Base-by-base conservation (phyloP, 1,140 invertebrate species). In the Portunus trituberculatus region DNA sequence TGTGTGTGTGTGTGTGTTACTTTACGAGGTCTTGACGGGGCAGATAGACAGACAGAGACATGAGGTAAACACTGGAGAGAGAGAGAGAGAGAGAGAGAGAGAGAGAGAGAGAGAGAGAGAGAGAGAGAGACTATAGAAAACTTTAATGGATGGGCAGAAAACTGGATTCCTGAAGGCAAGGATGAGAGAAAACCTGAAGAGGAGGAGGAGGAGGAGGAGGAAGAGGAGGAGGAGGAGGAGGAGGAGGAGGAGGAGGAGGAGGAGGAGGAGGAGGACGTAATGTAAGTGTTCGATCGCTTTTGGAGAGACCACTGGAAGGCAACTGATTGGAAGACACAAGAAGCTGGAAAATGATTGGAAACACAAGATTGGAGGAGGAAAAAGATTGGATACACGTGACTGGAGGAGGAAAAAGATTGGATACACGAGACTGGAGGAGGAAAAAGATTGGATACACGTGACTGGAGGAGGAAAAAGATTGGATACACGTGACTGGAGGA, bases 211-310 rank as follows among this genome's bases (percentile, higher is more conserved):
- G 20, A 25, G 52, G 52, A 59, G 16, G 67, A n/a, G 25, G n/a
- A n/a, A 8, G 67, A 76, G 67, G 67, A 76, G 67, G 67, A 76
- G 25, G 67, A 76, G 67, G 67, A n/a, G 67, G 67, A 76, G 67
- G 67, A 76, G 67, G 67, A 25, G 25, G 67, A 76, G 67, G 67
- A 76, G 67, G 67, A 76, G 67, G 67, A 25, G 52, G 52, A 59
- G 52, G 52, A 59, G 52, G n/a, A 76, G 67, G 20, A 25, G 16
- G 52, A n/a, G 67, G 67, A 76, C 12, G 67, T 76, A 76, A 76
- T 76, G 67, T 76, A n/a, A 76, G 67, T 76, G 67, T 76, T 76
- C 67, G 67, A 76, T 76, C 67, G 67, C 67, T 76, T 76, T 76
- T 76, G 67, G 67, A 76, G 67, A 76, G 67, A 76, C 20, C 0